Percentiles rank a stretch among this genome's conserved stretches.
phyloP scores from a whole-genome alignment of 1,140 invertebrate species.

The Hyposmocoma kahamanoa region DNA sequence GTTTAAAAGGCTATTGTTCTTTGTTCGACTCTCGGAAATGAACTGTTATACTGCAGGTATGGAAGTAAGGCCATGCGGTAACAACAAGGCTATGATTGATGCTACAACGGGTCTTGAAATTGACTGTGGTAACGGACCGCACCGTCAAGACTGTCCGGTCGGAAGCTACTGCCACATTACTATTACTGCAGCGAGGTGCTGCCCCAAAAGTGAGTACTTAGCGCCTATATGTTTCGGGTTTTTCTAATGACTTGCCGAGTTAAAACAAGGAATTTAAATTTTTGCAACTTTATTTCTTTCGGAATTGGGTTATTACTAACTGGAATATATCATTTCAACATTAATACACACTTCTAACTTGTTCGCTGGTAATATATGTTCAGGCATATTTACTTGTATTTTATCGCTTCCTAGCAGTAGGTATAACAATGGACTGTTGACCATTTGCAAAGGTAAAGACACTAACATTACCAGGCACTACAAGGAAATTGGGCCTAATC shows the following conservation, averaged over 20 bases:
- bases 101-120: constrained; percentile 82
- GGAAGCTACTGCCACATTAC: constrained; percentile 91
- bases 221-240: too few relatives aligned
- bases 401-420: too few relatives aligned
- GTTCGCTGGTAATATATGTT: too few relatives aligned
- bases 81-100: constrained; percentile 84
- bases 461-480: constrained; percentile 29
- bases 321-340: constrained; percentile 15
- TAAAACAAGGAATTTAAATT: too few relatives aligned
- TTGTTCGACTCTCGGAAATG: constrained; percentile 9
- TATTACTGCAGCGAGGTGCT: constrained; percentile 85
- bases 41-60: constrained; percentile 75
- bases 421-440: too few relatives aligned
- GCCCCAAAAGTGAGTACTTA: constrained; percentile 84
- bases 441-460: constrained; percentile 35
- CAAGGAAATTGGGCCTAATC: constrained; percentile 54
- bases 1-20: too few relatives aligned
- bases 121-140: constrained; percentile 88
- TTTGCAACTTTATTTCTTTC: too few relatives aligned
- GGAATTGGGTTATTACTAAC: constrained; percentile 15
- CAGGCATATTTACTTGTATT: too few relatives aligned
- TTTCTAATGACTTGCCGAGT: too few relatives aligned
- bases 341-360: too few relatives aligned
- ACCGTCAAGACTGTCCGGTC: constrained; percentile 85
- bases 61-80: constrained; percentile 90